Evolutionary conservation across 2,888 invertebrate genomes (phyloP), one percentile per base, ranked within the genome.

Genomic region (Latheticus oryzae): DNA sequence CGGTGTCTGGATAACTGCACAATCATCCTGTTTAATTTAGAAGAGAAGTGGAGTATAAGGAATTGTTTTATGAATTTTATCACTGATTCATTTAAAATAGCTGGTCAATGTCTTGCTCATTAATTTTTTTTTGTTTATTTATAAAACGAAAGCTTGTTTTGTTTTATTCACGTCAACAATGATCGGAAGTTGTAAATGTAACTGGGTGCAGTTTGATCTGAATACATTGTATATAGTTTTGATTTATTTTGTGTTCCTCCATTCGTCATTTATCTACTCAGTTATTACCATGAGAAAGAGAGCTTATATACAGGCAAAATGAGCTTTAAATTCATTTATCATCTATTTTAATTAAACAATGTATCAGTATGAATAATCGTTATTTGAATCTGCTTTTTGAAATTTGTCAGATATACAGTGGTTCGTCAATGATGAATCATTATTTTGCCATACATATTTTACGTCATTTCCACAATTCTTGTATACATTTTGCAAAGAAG

Each of bases 11-110:
- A 52, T 52, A 52, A 57, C 37, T 58, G 58, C 58, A 58, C 58
- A 37, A 58, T 58, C 58, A 58, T 52, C 52, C 51, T 38, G 24
- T 52, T 58, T 58, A 58, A 58, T 58, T 58, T 58, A 43, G 26
- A 37, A 21, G 35, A 16, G 12, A 13, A 32, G 43, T 28, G 16
- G 28, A 19, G 48, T 15, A 13, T 52, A 17, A 42, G 33, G 38
- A 42, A 11, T 21, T 26, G 52, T 21, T 52, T 30, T 30, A 32
- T 52, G 23, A 42, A 42, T 40, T 40, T 52, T 32, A 33, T 42
- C 40, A 15, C 17, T 19, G 8, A 5, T 37, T 38, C 13, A 28
- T 26, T 38, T 17, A 50, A n/a, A 42, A 9, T 35, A 42, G 53
- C 42, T 42, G 53, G 38, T 32, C 15, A n/a, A n/a, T 37, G 16